Evolutionary conservation across 64 coral and sea anemone species (phyloP).

Genomic region (Platygyra sinensis): DNA sequence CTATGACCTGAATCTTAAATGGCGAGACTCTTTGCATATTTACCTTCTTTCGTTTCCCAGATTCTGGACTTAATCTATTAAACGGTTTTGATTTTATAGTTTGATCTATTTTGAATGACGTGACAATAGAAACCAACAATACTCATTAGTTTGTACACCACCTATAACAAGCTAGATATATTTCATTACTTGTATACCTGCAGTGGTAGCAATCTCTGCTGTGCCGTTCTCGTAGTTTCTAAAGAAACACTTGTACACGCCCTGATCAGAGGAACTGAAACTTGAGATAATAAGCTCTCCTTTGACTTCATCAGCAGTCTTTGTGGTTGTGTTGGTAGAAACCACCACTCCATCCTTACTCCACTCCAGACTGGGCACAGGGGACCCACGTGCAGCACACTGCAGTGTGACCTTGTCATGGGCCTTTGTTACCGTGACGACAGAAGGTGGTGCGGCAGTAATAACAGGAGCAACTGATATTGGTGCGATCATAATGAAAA

Average conservation of each 20-base stretch:
- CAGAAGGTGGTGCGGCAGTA: slow-evolving; percentile 12
- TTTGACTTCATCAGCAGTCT: neutral
- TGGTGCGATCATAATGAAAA: no score
- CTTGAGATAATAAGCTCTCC: slow-evolving; percentile 42
- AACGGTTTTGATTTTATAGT: no score
- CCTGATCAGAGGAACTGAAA: slow-evolving; percentile 46
- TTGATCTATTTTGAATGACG: no score
- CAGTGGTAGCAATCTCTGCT: slow-evolving; percentile 17
- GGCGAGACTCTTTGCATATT: no score
- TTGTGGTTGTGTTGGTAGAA: slow-evolving; percentile 28
- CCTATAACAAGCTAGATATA: no score
- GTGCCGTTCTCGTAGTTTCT: slow-evolving; percentile 64
- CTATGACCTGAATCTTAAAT: no score
- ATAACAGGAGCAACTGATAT: slow-evolving; percentile 17
- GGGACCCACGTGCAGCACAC: slow-evolving; percentile 36
- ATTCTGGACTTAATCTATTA: no score
- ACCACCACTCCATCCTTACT: no score
- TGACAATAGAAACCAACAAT: no score
- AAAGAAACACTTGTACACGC: no score
- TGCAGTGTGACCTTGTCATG: neutral
- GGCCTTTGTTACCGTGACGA: neutral
- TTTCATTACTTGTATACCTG: neutral
- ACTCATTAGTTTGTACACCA: no score
- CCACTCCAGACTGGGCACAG: slow-evolving; percentile 46
- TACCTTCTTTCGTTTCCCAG: no score